Evolutionary conservation across 2,797 vertebrate species (phyloP), one percentile per base, ranked within the genome.

Genomic region (Poliocrania exsul): DNA sequence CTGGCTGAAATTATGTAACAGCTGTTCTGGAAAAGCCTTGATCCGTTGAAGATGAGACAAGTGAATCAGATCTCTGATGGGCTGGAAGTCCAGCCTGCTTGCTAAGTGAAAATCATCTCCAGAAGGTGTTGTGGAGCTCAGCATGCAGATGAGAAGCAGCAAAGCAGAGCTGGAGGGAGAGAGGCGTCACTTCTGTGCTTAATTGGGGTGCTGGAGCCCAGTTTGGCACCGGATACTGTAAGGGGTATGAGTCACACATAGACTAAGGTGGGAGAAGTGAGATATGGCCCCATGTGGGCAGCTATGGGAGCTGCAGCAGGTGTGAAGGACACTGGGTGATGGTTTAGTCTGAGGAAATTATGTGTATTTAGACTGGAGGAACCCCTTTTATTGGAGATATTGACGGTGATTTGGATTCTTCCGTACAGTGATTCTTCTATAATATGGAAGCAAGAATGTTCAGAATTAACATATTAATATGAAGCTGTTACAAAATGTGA

Each of bases 161-260:
- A 62, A 40, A 53, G n/a, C 35, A 53, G 51, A 67, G 29, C 3
- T 31, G 23, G 64, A 28, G 21, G 20, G 54, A 72, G 26, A 50
- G 42, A 42, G 14, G 10, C 1, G 0, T 8, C 28, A 6, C 1
- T 13, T 9, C 58, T 66, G 26, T 61, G 51, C 47, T 42, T 11
- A 5, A 40, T 17, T 12, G 35, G 23, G 5, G 6, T 56, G 47
- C 60, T 38, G 12, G 54, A 57, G 47, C 71, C 42, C 26, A 4
- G 44, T 44, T 28, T 26, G 74, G 67, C 29, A 1, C 29, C 3
- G 64, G 56, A 8, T 5, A 10, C 17, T 3, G 4, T 8, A 3
- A 14, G 16, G 17, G 14, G 0, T 6, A 2, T 60, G 87, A 69
- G 56, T 25, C 54, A 49, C 2, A 1, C 24, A 11, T 28, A 65